phyloP scores from a whole-genome alignment of 2,113 vertebrate species.

The Piaya cayana region DNA sequence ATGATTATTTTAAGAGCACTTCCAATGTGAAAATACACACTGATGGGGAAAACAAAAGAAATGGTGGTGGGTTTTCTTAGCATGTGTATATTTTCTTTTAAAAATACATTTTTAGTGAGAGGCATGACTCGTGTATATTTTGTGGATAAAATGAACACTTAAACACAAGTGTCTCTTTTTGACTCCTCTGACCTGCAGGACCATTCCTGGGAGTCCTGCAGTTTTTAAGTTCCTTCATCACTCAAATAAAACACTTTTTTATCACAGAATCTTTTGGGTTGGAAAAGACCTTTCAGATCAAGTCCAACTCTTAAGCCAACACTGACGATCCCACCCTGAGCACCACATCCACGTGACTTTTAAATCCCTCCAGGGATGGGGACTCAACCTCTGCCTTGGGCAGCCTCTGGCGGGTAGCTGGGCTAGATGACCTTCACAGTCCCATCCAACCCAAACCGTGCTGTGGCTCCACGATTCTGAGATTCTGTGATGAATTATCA shows the following conservation, averaged over 20 bases:
- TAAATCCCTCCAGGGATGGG: too few species aligned
- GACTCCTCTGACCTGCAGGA: background rate
- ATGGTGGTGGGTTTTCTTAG: background rate
- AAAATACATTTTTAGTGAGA: background rate
- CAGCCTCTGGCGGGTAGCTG: too few species aligned
- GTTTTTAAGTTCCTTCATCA: background rate
- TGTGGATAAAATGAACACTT: background rate
- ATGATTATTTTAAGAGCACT: background rate
- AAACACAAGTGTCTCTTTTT: background rate
- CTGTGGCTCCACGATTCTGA: too few species aligned
- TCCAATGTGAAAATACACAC: background rate
- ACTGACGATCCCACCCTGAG: too few species aligned
- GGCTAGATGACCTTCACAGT: too few species aligned
- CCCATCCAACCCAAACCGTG: too few species aligned
- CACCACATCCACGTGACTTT: too few species aligned
- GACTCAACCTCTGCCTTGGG: too few species aligned
- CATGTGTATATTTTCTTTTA: background rate
- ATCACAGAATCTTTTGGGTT: too few species aligned
- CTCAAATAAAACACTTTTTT: background rate
- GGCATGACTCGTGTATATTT: background rate
- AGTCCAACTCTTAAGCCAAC: too few species aligned
- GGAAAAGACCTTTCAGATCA: too few species aligned
- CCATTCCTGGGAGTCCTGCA: background rate
- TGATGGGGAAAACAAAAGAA: background rate
- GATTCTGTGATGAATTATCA: too few species aligned